These are phyloP conservation scores for Linhomoeus sp. DNA, from an alignment of 2,888 invertebrate species.

Conservation along the genomic window DNA sequence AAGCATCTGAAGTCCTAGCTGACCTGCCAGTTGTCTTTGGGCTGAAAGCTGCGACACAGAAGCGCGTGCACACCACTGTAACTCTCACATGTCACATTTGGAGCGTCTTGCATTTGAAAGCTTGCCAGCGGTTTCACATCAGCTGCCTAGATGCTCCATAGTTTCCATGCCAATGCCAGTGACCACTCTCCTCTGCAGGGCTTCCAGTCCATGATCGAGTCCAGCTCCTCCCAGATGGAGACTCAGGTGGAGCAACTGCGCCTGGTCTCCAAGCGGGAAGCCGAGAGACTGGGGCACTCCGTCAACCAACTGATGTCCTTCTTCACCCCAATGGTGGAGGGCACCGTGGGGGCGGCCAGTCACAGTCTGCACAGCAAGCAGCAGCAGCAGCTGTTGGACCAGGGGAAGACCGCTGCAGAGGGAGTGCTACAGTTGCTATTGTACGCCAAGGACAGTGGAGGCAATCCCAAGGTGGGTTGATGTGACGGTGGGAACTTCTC, in stretches of 20 bases:
- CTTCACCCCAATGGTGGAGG: conserved; percentile 63
- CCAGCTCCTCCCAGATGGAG: conserved; percentile 54
- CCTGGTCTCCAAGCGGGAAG: conserved; percentile 63
- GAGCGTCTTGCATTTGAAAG: too few relatives aligned
- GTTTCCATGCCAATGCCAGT: too few relatives aligned
- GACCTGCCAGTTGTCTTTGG: too few relatives aligned
- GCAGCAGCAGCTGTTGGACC: conserved; percentile 62
- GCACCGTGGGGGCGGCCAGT: conserved; percentile 45
- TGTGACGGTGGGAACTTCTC: too few relatives aligned
- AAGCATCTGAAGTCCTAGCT: background rate
- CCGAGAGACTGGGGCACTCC: conserved; percentile 75
- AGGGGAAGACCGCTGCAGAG: conserved; percentile 66
- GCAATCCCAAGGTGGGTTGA: conserved; percentile 56
- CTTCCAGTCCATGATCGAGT: conserved; percentile 56
- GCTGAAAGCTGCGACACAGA: too few relatives aligned
- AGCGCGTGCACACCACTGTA: too few relatives aligned
- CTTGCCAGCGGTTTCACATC: too few relatives aligned
- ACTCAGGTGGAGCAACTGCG: conserved; percentile 68
- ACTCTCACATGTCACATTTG: too few relatives aligned
- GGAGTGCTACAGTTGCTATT: conserved; percentile 65
- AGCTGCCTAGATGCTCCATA: too few relatives aligned
- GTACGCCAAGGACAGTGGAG: conserved; percentile 66
- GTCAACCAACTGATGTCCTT: conserved; percentile 34
- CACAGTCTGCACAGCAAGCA: conserved; percentile 51
- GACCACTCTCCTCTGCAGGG: too few relatives aligned